Base-by-base conservation (phyloP, 2,888 invertebrate genomes). In the Agriopis leucophaearia region DNA sequence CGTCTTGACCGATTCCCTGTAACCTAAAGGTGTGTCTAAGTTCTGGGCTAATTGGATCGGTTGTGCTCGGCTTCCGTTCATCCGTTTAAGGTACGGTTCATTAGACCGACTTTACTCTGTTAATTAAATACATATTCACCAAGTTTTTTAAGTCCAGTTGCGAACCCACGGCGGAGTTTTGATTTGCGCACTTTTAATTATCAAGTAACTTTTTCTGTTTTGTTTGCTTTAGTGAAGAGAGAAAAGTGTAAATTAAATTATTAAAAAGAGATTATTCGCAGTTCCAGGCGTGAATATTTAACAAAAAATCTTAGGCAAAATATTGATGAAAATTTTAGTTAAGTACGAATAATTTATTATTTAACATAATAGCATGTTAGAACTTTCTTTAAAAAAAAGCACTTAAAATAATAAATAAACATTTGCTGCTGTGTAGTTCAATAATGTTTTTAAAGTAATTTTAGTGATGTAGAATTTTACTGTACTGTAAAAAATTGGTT, bases 1-100 rank as follows among this genome's bases (percentile, higher is more conserved):
- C 81, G 84, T 90, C 89, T 89, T 91, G 89, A 91, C 90, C 88
- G 88, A 89, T 83, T 90, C 82, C 90, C 88, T 90, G 88, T 89
- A 88, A 42, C 55, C 55, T 55, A 36, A 90, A 89, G 85, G 85
- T 88, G 85, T 87, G 81, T 87, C 86, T 81, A 85, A 80, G 40
- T 59, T 50, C 48, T 42, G 42, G 82, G 80, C 80, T 92, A 93
- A 92, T 93, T 92, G 92, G 91, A 92, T 92, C 81, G 82, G 81
- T 76, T 75, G 80, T 79, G 76, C 86, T 84, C 84, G 90, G 88
- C 90, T 91, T 89, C 87, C 85, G 85, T 81, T 91, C 87, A 92
- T 90, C 92, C 91, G 87, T 89, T 91, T 92, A 91, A 88, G 88
- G 86, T 83, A 86, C 82, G 82, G 81, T 91, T 93, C 91, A 91